Conservation (phyloP, 2,888 invertebrate species). For the Glyphotaelius pellucidus region DNA sequence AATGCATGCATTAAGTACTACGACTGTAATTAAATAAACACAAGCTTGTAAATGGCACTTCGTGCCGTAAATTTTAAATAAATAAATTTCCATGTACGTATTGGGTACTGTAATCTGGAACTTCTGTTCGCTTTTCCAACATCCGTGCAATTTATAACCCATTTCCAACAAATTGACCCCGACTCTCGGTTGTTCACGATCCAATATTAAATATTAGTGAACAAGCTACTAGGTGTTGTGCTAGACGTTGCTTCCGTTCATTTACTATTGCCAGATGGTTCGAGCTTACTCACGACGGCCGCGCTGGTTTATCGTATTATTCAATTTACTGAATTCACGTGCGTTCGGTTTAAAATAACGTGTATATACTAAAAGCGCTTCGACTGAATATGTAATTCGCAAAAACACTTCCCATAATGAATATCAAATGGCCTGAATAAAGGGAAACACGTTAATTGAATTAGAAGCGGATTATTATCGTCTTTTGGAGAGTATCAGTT, state of each 20-base stretch:
- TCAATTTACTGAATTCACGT: not conserved
- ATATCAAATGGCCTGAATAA: not conserved
- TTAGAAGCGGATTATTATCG: not conserved
- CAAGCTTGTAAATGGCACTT: too few species aligned
- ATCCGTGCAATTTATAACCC: not conserved
- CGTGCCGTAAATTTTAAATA: too few species aligned
- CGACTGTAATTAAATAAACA: too few species aligned
- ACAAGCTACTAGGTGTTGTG: not conserved
- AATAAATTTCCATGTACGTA: too few species aligned
- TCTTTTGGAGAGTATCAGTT: not conserved
- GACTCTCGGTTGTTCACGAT: not conserved
- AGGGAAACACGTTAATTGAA: not conserved
- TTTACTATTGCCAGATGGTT: constrained; percentile 7
- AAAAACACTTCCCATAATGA: not conserved
- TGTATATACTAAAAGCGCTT: not conserved
- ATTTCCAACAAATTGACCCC: not conserved
- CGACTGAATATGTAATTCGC: not conserved
- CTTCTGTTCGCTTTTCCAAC: not conserved
- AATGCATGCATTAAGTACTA: too few species aligned
- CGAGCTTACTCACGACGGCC: not conserved
- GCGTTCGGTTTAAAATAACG: not conserved
- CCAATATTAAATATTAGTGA: not conserved
- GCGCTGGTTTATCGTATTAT: not conserved
- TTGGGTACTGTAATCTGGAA: not conserved
- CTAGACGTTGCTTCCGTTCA: not conserved